Evolutionary conservation across 2,888 invertebrate genomes (phyloP).

Genomic region (Rhagophthalmus giganteus): DNA sequence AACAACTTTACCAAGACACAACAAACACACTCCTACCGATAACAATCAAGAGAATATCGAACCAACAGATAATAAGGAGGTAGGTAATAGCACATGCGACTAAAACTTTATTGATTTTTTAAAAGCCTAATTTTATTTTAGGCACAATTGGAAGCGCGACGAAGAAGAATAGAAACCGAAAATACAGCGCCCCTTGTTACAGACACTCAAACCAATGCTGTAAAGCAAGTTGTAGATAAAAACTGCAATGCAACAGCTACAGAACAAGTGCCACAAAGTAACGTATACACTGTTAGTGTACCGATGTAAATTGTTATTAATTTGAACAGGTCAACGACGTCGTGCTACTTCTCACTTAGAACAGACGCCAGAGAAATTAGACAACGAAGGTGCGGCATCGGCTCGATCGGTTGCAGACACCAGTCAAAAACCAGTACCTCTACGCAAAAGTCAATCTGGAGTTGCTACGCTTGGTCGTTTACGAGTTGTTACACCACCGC

Average conservation of each 20-base stretch:
- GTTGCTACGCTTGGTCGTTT: slow-evolving; percentile 74
- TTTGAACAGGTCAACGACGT: slow-evolving; percentile 47
- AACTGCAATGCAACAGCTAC: slow-evolving; percentile 69
- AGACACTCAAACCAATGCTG: slow-evolving; percentile 61
- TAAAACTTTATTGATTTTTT: background rate
- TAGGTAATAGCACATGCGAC: slow-evolving; percentile 17
- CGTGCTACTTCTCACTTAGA: slow-evolving; percentile 53
- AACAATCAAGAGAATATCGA: slow-evolving; percentile 72
- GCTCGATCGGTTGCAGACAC: slow-evolving; percentile 57
- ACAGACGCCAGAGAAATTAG: slow-evolving; percentile 56
- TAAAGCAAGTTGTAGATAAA: slow-evolving; percentile 60
- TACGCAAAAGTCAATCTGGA: slow-evolving; percentile 56
- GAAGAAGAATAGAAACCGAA: slow-evolving; percentile 66
- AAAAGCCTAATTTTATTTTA: background rate
- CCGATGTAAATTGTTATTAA: background rate
- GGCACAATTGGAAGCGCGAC: slow-evolving; percentile 58
- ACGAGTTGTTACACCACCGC: slow-evolving; percentile 64
- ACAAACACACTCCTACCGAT: slow-evolving; percentile 57
- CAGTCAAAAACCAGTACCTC: slow-evolving; percentile 49
- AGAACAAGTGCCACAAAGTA: slow-evolving; percentile 48
- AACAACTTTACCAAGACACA: slow-evolving; percentile 45
- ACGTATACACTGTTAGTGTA: background rate
- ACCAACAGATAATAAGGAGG: slow-evolving; percentile 65
- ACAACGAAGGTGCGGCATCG: slow-evolving; percentile 68
- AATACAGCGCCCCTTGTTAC: slow-evolving; percentile 63